These are phyloP conservation scores for Parnassius glacialis DNA, from an alignment of 2,888 invertebrate genomes.

Conservation along the genomic window DNA sequence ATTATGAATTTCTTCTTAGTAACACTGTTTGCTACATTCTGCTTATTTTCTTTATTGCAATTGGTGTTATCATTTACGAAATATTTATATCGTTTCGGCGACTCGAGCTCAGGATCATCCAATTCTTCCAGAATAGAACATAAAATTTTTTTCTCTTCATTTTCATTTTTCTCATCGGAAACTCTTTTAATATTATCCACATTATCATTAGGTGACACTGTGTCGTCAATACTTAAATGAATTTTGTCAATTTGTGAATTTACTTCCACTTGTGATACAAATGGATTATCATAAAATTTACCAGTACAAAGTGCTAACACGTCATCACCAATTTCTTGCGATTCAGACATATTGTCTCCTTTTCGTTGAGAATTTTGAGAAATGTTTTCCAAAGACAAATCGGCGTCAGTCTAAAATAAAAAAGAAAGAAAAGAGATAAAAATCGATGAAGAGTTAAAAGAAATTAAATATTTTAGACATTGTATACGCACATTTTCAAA, in stretches of 20 bases:
- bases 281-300: slow-evolving; percentile 74
- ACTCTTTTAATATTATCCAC: neutral
- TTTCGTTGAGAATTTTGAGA: slow-evolving; percentile 61
- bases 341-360: slow-evolving; percentile 31
- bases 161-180: slow-evolving; percentile 18
- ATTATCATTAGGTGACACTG: slow-evolving; percentile 3
- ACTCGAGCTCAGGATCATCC: slow-evolving; percentile 55
- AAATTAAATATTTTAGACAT: neutral
- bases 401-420: slow-evolving; percentile 32
- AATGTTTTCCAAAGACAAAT: slow-evolving; percentile 81
- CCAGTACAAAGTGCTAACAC: slow-evolving; percentile 80
- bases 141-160: slow-evolving; percentile 38
- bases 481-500: slow-evolving; percentile 50
- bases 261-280: slow-evolving; percentile 46
- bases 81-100: slow-evolving; percentile 55
- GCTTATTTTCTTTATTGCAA: slow-evolving; percentile 34
- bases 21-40: slow-evolving; percentile 20
- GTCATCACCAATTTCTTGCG: slow-evolving; percentile 69
- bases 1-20: slow-evolving; percentile 63
- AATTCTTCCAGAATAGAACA: slow-evolving; percentile 66
- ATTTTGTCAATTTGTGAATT: slow-evolving; percentile 5
- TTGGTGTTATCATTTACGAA: slow-evolving; percentile 42
- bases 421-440: neutral
- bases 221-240: slow-evolving; percentile 15
- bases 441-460: neutral